These are phyloP conservation scores for Oligia fasciuncula DNA, from an alignment of 2,888 invertebrate species.

Conservation along the genomic window DNA sequence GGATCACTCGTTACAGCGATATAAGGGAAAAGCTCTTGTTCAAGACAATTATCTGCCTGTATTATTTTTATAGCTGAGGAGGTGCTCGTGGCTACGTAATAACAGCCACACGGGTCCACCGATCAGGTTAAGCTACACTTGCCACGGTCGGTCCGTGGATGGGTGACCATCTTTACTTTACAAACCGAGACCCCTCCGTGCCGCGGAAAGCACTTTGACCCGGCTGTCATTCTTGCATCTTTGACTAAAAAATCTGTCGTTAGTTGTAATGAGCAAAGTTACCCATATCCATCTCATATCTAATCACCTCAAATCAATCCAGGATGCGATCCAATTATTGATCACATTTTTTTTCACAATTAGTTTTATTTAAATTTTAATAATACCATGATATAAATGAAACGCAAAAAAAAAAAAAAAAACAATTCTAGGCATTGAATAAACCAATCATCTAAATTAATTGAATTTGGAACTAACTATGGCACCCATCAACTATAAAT, in stretches of 20 bases:
- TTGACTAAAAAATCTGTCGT: not conserved
- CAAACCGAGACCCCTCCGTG: too few species aligned
- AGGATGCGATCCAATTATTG: not conserved
- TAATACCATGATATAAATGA: not conserved
- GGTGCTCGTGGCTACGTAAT: not conserved
- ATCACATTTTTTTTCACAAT: not conserved
- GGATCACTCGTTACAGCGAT: constrained; percentile 5
- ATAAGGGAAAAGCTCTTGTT: constrained; percentile 10
- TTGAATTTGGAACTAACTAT: constrained; percentile 62
- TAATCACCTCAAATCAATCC: not conserved
- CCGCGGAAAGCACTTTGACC: too few species aligned
- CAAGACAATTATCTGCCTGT: not conserved
- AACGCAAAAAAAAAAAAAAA: constrained; percentile 2
- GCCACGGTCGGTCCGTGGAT: not conserved
- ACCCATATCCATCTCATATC: not conserved
- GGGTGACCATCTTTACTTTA: too few species aligned
- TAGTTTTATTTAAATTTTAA: not conserved
- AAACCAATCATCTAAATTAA: constrained; percentile 63
- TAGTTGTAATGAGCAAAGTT: constrained; percentile 3
- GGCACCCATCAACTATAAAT: constrained; percentile 40
- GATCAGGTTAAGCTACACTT: not conserved
- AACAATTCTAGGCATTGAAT: constrained; percentile 11
- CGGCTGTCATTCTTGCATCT: not conserved
- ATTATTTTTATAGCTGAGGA: too few species aligned
- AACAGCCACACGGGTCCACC: not conserved